phyloP scores from a whole-genome alignment of 2,113 vertebrate genomes.

The Leucopternis melanops region DNA sequence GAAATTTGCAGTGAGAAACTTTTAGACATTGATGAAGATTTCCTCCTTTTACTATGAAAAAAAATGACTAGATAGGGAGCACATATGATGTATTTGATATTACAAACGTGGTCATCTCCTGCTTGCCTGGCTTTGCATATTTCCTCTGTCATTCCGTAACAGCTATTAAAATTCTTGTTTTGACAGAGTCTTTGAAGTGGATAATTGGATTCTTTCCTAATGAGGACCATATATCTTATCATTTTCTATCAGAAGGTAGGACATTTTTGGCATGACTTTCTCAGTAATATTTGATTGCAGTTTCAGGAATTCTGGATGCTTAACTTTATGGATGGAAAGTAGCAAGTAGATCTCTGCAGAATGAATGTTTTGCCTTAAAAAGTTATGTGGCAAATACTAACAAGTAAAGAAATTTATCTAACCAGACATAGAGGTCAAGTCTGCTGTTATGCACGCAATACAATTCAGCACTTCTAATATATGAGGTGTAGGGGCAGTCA shows the following conservation, averaged over 20 bases:
- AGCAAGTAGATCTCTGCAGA: neutral
- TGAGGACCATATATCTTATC: neutral
- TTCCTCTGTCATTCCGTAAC: neutral
- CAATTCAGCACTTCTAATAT: neutral
- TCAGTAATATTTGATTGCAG: neutral
- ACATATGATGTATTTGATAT: neutral
- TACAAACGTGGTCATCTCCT: neutral
- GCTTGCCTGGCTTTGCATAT: neutral
- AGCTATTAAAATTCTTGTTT: constrained; percentile 20
- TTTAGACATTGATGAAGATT: neutral
- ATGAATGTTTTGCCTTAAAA: neutral
- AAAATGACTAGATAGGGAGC: neutral
- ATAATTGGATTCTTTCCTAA: constrained; percentile 32
- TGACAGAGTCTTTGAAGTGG: constrained; percentile 16
- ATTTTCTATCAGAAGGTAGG: neutral
- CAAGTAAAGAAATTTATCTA: neutral
- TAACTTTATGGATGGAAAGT: neutral
- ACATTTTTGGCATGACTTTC: neutral
- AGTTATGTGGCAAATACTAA: neutral
- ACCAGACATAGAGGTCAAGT: neutral
- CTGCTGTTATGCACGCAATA: neutral
- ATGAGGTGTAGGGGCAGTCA: neutral
- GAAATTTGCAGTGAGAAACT: neutral
- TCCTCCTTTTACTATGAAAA: neutral
- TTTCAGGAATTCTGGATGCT: neutral